Conservation (phyloP, 2,888 invertebrate species). For the Zygothrica quintamaculata region DNA sequence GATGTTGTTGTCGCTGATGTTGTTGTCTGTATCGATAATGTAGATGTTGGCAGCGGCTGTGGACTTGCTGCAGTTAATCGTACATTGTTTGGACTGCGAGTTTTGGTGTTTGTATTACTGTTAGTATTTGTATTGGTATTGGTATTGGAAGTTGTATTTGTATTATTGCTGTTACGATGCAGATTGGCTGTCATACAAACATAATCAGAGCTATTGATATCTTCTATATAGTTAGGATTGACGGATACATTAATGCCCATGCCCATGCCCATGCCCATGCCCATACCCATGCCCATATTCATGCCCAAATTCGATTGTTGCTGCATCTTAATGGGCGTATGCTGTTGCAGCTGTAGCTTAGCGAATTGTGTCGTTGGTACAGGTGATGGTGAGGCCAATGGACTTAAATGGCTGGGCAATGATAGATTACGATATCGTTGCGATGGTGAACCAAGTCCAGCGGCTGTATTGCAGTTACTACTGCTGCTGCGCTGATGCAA, state of each 20-base stretch:
- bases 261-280: conserved; percentile 31
- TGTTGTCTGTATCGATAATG: conserved; percentile 22
- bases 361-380: conserved; percentile 53
- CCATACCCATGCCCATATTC: conserved; percentile 37
- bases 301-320: conserved; percentile 26
- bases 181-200: conserved; percentile 93
- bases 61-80: conserved; percentile 47
- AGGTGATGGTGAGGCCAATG: conserved; percentile 57
- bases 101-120: conserved; percentile 19
- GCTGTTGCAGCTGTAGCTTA: conserved; percentile 79
- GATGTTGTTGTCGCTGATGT: conserved; percentile 59
- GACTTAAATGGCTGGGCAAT: conserved; percentile 80
- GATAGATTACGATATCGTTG: conserved; percentile 84
- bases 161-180: conserved; percentile 58
- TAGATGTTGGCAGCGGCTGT: conserved; percentile 22
- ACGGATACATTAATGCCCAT: conserved; percentile 82
- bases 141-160: conserved; percentile 23
- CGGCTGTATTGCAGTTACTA: conserved; percentile 60
- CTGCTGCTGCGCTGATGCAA: conserved; percentile 82
- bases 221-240: conserved; percentile 86
- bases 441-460: conserved; percentile 53
- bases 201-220: conserved; percentile 91
- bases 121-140: too few species aligned
- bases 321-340: conserved; percentile 79
- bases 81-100: conserved; percentile 46